phyloP scores from a whole-genome alignment of 2,113 vertebrate genomes.

The Bubo blakistoni region DNA sequence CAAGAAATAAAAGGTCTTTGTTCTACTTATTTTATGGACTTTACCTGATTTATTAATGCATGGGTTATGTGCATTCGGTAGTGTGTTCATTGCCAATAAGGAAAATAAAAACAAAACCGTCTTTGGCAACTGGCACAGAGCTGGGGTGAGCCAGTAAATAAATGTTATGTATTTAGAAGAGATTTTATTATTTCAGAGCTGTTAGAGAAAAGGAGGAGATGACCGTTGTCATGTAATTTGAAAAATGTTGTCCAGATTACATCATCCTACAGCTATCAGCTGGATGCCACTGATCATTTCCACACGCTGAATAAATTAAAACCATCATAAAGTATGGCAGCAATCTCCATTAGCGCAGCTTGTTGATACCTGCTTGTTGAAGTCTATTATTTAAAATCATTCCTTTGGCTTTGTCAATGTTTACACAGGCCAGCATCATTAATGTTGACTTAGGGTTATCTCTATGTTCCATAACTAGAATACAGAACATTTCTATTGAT shows the following conservation, averaged over 20 bases:
- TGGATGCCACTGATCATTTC: neutral
- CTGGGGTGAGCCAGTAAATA: neutral
- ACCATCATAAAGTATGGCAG: constrained; percentile 55
- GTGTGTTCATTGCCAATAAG: neutral
- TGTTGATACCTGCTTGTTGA: constrained; percentile 45
- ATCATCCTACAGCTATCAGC: neutral
- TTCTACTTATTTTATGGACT: neutral
- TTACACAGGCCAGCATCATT: constrained; percentile 57
- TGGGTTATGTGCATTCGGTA: neutral
- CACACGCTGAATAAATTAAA: neutral
- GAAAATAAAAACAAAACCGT: neutral
- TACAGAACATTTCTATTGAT: constrained; percentile 68
- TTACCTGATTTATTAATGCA: neutral
- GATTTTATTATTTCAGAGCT: neutral
- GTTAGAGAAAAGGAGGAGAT: neutral
- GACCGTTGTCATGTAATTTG: neutral
- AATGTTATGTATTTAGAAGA: neutral
- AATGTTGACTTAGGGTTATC: constrained; percentile 64
- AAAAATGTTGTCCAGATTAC: neutral
- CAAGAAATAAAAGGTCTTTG: neutral
- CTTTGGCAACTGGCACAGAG: neutral
- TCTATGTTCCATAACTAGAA: constrained; percentile 59
- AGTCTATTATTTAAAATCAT: constrained; percentile 73
- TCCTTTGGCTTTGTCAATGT: constrained; percentile 45
- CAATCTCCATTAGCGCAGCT: constrained; percentile 56